Evolutionary conservation across 2,888 invertebrate genomes (phyloP), one percentile per base, ranked within the genome.

Genomic region (Glyphotaelius pellucidus): DNA sequence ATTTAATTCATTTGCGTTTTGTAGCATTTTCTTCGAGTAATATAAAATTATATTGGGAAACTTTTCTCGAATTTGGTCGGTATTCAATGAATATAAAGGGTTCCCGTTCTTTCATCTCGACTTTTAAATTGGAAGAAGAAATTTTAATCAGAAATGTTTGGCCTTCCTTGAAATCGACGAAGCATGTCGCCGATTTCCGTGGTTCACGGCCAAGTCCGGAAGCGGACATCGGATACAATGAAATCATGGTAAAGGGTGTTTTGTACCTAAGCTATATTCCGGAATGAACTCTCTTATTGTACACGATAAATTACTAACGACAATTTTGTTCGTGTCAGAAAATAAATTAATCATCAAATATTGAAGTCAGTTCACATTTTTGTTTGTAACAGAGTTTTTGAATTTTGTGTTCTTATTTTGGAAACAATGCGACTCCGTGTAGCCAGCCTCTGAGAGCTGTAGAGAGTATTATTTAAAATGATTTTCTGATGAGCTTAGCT

Each of bases 51-150:
- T 67, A 67, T 67, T 67, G n/a, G 67, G n/a, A 67, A 67, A 35
- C 80, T 89, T 67, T 89, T 47, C 86, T 30, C 15, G 30, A 42
- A 19, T 67, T 30, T 47, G 52, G 52, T 52, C 83, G 32, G 80
- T 38, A 80, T 89, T 89, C 88, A 80, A 79, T 80, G 67, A 79
- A 79, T 88, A 31, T 88, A 52, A 89, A 38, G 89, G 80, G 80
- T 80, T 90, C 81, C 30, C 42, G 19, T 14, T 47, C 81, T 47
- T 80, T 90, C 81, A 90, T 81, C 90, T 81, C 19, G 47, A 67
- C 88, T 89, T 87, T 89, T 89, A 47, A 90, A 90, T 81, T 90
- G 47, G 81, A 81, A 80, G 42, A 14, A 89, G 88, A 89, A 89
- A 89, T 89, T 32, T 89, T 89, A 89, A 90, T 81, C 31, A 38